These are phyloP conservation scores for Drosophila tripunctata DNA, from an alignment of 2,888 invertebrate species.

Conservation along the genomic window DNA sequence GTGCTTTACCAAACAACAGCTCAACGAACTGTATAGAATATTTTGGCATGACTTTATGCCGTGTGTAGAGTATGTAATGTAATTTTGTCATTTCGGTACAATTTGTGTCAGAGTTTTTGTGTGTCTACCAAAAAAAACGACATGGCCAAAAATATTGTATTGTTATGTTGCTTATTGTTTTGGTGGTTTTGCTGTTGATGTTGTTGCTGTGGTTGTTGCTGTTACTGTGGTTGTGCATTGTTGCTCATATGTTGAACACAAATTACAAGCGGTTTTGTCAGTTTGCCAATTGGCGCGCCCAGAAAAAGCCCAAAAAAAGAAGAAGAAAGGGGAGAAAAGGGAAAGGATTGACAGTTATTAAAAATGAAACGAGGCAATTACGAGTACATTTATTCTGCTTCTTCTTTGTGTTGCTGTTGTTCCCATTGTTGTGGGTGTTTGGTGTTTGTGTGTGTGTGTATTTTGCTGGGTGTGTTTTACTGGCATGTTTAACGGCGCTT, in stretches of 20 bases:
- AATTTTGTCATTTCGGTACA: constrained; percentile 6
- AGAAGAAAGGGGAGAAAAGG: constrained; percentile 10
- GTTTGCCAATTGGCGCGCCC: constrained; percentile 69
- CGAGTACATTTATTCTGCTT: constrained; percentile 56
- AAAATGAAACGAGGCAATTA: constrained; percentile 77
- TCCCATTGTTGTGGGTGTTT: constrained; percentile 11
- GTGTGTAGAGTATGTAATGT: constrained; percentile 16
- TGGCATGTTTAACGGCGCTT: constrained; percentile 70
- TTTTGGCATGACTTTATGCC: not conserved
- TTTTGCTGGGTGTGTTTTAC: constrained; percentile 66
- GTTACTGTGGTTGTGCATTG: constrained; percentile 38
- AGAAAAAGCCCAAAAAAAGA: constrained; percentile 21
- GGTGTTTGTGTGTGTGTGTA: constrained; percentile 17
- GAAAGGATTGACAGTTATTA: constrained; percentile 79
- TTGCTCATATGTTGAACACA: constrained; percentile 53
- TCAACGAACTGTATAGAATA: not conserved
- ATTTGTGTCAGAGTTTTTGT: constrained; percentile 34
- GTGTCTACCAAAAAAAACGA: too few species aligned
- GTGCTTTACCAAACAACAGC: not conserved
- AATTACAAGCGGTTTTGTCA: constrained; percentile 68
- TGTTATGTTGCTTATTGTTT: constrained; percentile 23
- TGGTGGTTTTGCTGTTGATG: constrained; percentile 21
- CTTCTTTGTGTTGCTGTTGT: too few species aligned
- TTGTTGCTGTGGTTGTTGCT: constrained; percentile 20
- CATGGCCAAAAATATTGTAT: constrained; percentile 21